Evolutionary conservation across 2,113 vertebrate species (phyloP).

Genomic region (Leucoraja erinaceus): DNA sequence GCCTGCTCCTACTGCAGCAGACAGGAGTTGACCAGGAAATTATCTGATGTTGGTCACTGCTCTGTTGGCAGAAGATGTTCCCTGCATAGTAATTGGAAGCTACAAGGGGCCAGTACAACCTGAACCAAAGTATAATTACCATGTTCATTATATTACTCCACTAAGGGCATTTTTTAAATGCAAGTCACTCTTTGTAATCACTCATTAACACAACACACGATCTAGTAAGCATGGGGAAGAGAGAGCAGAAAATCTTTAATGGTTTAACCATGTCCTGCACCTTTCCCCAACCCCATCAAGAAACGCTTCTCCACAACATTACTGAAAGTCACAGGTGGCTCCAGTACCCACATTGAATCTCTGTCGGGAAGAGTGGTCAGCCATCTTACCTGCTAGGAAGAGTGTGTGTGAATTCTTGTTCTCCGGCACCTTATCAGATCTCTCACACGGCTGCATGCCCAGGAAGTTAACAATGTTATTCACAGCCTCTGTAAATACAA

Average conservation of each 20-base stretch:
- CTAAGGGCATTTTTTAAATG: too few species aligned
- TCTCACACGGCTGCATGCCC: slow-evolving; percentile 73
- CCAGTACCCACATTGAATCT: neutral
- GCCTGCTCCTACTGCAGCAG: neutral
- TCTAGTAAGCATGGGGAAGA: neutral
- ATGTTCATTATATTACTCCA: too few species aligned
- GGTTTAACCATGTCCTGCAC: neutral
- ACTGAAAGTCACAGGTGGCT: neutral
- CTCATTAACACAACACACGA: neutral
- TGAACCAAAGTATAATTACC: neutral
- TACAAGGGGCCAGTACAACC: neutral
- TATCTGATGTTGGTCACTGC: neutral
- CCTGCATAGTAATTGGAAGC: neutral
- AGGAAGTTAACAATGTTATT: slow-evolving; percentile 69
- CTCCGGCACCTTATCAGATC: slow-evolving; percentile 69
- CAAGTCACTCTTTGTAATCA: neutral
- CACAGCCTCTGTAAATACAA: slow-evolving; percentile 60
- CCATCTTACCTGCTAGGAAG: slow-evolving; percentile 63
- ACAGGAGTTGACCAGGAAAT: neutral
- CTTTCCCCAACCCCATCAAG: neutral
- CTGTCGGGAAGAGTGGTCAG: neutral
- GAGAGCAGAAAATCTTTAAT: neutral
- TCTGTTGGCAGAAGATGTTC: neutral
- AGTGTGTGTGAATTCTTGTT: slow-evolving; percentile 68
- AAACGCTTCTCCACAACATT: neutral